These are phyloP conservation scores for Tympanuchus pallidicinctus DNA, from an alignment of 2,113 vertebrate species.

Conservation along the genomic window DNA sequence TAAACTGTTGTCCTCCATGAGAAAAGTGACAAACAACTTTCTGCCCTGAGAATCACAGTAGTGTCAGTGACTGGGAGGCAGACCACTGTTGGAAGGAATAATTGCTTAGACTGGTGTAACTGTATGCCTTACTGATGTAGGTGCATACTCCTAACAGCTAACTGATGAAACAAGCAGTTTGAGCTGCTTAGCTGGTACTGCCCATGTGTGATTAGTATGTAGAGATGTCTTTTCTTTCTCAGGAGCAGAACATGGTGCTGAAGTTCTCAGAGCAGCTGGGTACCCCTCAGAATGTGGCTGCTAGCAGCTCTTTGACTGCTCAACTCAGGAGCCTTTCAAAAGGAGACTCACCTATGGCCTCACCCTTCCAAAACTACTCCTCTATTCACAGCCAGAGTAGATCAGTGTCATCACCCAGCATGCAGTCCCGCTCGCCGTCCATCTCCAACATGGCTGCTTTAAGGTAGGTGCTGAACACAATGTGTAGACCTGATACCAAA, in stretches of 20 bases:
- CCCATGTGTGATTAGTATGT: not conserved
- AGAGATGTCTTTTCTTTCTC: not conserved
- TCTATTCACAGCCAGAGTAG: constrained; percentile 90
- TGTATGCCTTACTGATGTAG: not conserved
- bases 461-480: constrained; percentile 74
- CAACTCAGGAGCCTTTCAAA: constrained; percentile 90
- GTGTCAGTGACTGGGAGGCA: not conserved
- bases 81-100: not conserved
- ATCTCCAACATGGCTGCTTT: constrained; percentile 96
- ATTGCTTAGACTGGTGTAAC: not conserved
- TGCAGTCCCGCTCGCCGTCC: constrained; percentile 90
- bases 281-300: constrained; percentile 79
- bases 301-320: constrained; percentile 84
- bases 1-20: not conserved
- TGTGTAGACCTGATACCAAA: rapidly evolving
- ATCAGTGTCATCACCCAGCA: constrained; percentile 84
- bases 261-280: constrained; percentile 84
- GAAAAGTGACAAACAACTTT: not conserved
- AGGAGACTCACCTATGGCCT: constrained; percentile 86
- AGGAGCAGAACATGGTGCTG: constrained; percentile 91
- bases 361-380: constrained; percentile 90
- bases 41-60: not conserved
- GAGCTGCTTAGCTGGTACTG: not conserved
- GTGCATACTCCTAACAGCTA: not conserved
- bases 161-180: not conserved